Conservation (phyloP, 2,888 invertebrate genomes). For the Rhagium mordax region DNA sequence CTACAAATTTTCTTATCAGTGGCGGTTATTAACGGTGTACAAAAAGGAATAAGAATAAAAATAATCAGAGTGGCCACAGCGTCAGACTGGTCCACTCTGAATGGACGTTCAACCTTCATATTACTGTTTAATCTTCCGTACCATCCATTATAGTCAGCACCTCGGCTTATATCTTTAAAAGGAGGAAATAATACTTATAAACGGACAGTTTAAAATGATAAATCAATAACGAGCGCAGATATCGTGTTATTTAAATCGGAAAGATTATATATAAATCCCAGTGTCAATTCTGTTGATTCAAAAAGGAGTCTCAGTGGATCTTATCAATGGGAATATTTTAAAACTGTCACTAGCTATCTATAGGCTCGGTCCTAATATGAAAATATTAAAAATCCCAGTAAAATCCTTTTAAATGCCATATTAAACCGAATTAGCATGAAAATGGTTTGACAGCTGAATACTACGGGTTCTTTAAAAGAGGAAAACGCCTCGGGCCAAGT, state of each 20-base stretch:
- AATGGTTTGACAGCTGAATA: conserved; percentile 70
- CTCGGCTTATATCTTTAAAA: conserved; percentile 24
- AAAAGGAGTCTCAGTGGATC: conserved; percentile 50
- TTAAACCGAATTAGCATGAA: conserved; percentile 69
- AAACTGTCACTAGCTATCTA: conserved; percentile 58
- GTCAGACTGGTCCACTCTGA: too few species aligned
- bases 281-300: conserved; percentile 49
- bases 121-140: not conserved
- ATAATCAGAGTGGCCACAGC: too few species aligned
- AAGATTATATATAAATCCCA: conserved; percentile 53
- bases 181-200: conserved; percentile 26
- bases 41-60: too few species aligned
- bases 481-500: conserved; percentile 58
- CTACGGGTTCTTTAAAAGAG: conserved; percentile 61
- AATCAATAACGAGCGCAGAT: conserved; percentile 32
- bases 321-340: conserved; percentile 63
- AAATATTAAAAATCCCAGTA: conserved; percentile 68
- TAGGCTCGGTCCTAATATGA: conserved; percentile 62
- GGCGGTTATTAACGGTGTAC: too few species aligned
- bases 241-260: conserved; percentile 38
- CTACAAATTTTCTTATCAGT: too few species aligned
- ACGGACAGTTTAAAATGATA: conserved; percentile 26
- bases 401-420: conserved; percentile 69
- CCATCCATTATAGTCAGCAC: conserved; percentile 30
- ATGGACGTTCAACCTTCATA: not conserved